Conservation (phyloP, 2,888 invertebrate species). For the Philereme vetulata region DNA sequence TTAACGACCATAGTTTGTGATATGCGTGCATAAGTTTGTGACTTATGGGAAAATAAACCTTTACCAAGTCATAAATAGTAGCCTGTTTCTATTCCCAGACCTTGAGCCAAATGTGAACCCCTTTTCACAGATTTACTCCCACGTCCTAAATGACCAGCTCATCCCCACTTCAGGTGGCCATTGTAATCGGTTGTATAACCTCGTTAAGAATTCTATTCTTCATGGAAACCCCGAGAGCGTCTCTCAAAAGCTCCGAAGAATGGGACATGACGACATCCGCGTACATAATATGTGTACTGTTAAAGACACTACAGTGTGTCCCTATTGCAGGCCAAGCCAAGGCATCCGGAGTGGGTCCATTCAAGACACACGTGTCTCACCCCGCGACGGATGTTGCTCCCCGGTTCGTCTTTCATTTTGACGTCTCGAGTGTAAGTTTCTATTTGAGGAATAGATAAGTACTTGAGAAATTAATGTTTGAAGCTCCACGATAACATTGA, state of each 20-base stretch:
- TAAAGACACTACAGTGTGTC: slow-evolving; percentile 29
- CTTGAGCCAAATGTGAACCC: too few relatives aligned
- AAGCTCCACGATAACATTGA: slow-evolving; percentile 5
- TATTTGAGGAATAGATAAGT: slow-evolving; percentile 26
- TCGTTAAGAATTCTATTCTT: slow-evolving; percentile 19
- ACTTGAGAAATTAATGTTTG: slow-evolving; percentile 7
- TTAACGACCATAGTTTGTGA: too few relatives aligned
- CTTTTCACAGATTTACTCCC: neutral
- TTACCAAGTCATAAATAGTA: too few relatives aligned
- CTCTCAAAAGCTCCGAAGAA: slow-evolving; percentile 12
- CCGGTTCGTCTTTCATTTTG: slow-evolving; percentile 32
- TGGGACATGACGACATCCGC: slow-evolving; percentile 38
- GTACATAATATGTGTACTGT: slow-evolving; percentile 49
- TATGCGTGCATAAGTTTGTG: too few relatives aligned
- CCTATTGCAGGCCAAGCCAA: slow-evolving; percentile 56
- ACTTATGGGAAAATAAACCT: too few relatives aligned
- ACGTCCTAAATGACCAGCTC: neutral
- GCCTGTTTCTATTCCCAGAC: too few relatives aligned
- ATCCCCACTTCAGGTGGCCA: neutral
- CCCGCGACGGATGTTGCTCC: slow-evolving; percentile 63
- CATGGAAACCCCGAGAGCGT: slow-evolving; percentile 14
- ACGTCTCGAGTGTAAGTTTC: slow-evolving; percentile 29
- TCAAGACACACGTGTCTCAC: slow-evolving; percentile 73
- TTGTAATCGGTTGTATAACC: slow-evolving; percentile 11
- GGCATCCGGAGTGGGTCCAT: slow-evolving; percentile 72